Percentiles rank a stretch among this genome's conserved stretches.
Evolutionary conservation across 2,113 vertebrate species (phyloP).

Genomic region (Odontophorus gujanensis): DNA sequence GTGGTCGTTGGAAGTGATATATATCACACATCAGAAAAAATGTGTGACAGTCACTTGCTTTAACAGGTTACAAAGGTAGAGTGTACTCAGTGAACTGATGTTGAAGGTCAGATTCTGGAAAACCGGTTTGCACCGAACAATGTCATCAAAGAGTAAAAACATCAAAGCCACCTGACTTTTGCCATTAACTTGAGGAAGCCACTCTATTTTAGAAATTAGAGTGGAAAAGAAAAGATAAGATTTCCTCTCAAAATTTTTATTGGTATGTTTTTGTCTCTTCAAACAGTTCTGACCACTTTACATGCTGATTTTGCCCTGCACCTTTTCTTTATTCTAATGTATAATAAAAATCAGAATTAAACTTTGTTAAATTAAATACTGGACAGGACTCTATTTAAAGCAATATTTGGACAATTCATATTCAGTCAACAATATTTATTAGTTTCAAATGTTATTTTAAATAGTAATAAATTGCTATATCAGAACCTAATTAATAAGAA

Average conservation of each 20-base stretch:
- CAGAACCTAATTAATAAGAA: neutral
- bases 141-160: neutral
- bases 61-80: neutral
- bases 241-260: neutral
- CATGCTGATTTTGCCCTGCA: neutral
- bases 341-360: neutral
- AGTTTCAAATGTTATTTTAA: neutral
- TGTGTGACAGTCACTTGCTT: neutral
- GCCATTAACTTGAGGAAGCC: neutral
- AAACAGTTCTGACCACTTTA: neutral
- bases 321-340: neutral
- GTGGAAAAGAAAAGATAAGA: neutral
- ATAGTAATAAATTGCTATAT: neutral
- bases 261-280: neutral
- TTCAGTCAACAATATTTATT: neutral
- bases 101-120: neutral
- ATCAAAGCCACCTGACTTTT: neutral
- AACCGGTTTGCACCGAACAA: neutral
- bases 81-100: neutral
- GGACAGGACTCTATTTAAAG: neutral
- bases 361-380: neutral
- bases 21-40: neutral
- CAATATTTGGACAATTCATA: neutral
- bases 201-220: neutral
- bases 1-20: neutral